These are phyloP conservation scores for Scartelaos histophorus DNA, from an alignment of 2,113 vertebrate species.

Conservation along the genomic window DNA sequence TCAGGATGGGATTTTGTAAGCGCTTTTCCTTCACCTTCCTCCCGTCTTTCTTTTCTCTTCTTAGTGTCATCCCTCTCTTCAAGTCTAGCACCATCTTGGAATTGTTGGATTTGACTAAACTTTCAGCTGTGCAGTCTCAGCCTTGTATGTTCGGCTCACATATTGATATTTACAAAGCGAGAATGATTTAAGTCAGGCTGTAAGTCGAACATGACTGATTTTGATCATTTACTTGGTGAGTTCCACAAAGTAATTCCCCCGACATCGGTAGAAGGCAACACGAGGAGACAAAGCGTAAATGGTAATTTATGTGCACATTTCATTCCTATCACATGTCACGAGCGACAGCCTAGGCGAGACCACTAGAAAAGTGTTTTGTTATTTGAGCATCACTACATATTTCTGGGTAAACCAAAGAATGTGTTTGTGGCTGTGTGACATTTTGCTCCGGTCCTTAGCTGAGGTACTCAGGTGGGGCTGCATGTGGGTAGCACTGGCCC, in stretches of 20 bases:
- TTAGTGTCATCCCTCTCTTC: constrained; percentile 46
- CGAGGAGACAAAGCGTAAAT: constrained; percentile 68
- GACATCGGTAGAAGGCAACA: constrained; percentile 46
- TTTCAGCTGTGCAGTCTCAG: constrained; percentile 18
- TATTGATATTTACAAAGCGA: constrained; percentile 27
- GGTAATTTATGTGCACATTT: constrained; percentile 64
- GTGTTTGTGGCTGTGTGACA: constrained; percentile 54
- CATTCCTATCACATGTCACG: constrained; percentile 50
- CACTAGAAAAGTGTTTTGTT: constrained; percentile 52
- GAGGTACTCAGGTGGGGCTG: constrained; percentile 65
- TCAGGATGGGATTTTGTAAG: constrained; percentile 91
- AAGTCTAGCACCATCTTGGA: constrained; percentile 45
- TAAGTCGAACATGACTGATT: constrained; percentile 50
- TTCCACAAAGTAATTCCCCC: constrained; percentile 64
- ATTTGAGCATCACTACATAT: constrained; percentile 56
- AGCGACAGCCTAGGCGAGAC: constrained; percentile 54
- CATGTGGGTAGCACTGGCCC: constrained; percentile 57
- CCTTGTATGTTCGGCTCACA: not conserved
- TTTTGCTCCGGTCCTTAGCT: constrained; percentile 67
- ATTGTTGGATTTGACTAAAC: constrained; percentile 34
- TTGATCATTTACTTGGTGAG: constrained; percentile 55
- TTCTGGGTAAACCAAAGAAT: constrained; percentile 37
- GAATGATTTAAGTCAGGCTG: constrained; percentile 17
- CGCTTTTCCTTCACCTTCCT: constrained; percentile 83
- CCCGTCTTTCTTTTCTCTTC: constrained; percentile 61